Conservation (phyloP, 2,888 invertebrate genomes). For the Amphipyra tragopoginis region DNA sequence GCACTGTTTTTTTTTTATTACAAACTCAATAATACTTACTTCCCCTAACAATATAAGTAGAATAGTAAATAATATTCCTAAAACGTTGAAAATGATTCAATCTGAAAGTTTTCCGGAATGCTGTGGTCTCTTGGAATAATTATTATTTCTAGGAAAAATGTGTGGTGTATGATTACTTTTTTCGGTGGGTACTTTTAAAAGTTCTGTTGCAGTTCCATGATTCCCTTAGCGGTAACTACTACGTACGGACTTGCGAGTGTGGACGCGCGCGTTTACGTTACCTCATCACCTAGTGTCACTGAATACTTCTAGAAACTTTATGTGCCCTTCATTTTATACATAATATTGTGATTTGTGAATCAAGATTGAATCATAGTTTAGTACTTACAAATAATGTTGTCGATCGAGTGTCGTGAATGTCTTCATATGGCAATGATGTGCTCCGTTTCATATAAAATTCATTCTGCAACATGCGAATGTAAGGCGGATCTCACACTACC, state of each 20-base stretch:
- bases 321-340: conserved; percentile 19
- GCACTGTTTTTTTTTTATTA: no score
- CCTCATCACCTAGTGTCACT: not conserved
- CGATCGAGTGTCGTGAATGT: conserved; percentile 12
- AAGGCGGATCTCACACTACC: no score
- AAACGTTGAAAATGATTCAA: no score
- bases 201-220: conserved; percentile 6
- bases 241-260: conserved; percentile 13
- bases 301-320: conserved; percentile 22
- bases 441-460: not conserved
- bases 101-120: no score
- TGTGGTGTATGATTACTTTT: not conserved
- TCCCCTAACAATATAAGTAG: no score
- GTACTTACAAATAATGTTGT: not conserved
- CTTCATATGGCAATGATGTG: conserved; percentile 1
- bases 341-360: conserved; percentile 28
- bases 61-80: no score
- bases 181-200: not conserved
- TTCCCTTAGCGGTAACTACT: conserved; percentile 25
- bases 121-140: no score
- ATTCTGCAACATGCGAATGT: conserved; percentile 4
- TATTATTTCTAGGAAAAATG: no score
- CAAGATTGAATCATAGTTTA: conserved; percentile 10
- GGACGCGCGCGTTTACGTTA: conserved; percentile 20
- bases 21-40: no score